Base-by-base conservation (phyloP, 2,888 invertebrate species). In the Lobophora halterata region DNA sequence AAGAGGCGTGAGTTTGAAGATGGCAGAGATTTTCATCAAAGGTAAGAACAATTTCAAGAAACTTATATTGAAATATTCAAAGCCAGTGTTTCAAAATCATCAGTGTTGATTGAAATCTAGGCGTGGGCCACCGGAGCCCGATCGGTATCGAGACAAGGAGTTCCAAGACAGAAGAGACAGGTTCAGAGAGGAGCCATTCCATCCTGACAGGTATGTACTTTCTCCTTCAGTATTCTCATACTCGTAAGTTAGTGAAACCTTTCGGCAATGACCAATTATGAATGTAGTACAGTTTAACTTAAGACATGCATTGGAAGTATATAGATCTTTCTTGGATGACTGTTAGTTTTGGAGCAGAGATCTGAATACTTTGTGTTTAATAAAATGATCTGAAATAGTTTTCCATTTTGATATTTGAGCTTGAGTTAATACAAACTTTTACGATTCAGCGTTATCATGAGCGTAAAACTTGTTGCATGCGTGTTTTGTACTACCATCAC, bases 141-240 rank as follows among this genome's bases (percentile, higher is more conserved):
- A 78, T 10, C 75, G 77, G 27, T 80, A 63, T 61, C 72, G 70
- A 9, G 44, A 44, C 16, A 61, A 62, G 2, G 79, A 80, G 43
- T 78, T 60, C 49, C 65, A 63, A 3, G 83, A 79, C 23, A 75
- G 72, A 65, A 77, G 74, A 60, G 82, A 85, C 44, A 76, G 71
- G 36, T 82, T 62, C 53, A 71, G 66, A 12, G 80, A 81, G 53
- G 79, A 83, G 6, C 58, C 51, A 35, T 74, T 61, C 41, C 51
- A 71, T 11, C 38, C 67, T n/a, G 81, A 82, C 35, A 76, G 81
- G 85, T 85, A 71, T 42, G 61, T 65, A 29, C 4, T 17, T 10
- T n/a, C 11, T 21, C 5, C 3, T 7, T 16, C 9, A 19, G n/a
- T n/a, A 13, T n/a, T 9, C 12, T 19, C n/a, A 2, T 4, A 14